Base-by-base conservation (phyloP, 53 echinoderm and acorn worm genomes). In the Stichopus horrens region DNA sequence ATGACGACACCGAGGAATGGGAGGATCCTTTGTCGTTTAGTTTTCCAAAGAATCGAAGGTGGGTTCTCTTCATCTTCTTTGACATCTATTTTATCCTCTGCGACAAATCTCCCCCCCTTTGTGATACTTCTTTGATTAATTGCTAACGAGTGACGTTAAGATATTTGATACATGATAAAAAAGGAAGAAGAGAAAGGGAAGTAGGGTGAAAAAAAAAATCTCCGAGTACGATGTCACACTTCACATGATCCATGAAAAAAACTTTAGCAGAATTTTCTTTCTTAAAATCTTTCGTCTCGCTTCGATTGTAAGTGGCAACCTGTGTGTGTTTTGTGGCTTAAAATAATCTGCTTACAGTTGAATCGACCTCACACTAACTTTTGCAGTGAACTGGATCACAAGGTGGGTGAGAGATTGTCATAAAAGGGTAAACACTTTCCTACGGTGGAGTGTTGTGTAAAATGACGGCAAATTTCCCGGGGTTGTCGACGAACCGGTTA, bases 371-470 rank as follows among this genome's bases (percentile, higher is more conserved):
- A 81, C 81, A 81, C 81, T 23, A 58, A 57, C 81, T 81, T 21
- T 8, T 23, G 37, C 58, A 54, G 21, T 81, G 81, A 81, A 81
- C 81, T 81, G 58, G 21, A 58, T 81, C 56, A 21, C 18, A 81
- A 21, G 81, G 37, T 37, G 58, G 81, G 21, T 7, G 21, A 56
- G 19, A 7, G 10, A 56, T 81, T 81, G 81, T 81, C 81, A 81
- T 81, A 81, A 81, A 56, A 81, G 9, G 81, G 81, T 81, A 81
- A 81, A 81, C 81, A 81, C 81, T 81, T 81, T 57, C 57, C 37
- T 37, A 37, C 37, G 20, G 56, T 16, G 81, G 58, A 81, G 81
- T 81, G 81, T 81, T 56, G 55, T 57, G 56, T 5, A n/a, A 75
- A 75, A 52, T 13, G 0, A 75, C 75, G 21, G 75, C 23, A 21